phyloP scores from a whole-genome alignment of 2,113 vertebrate genomes.

The Silurus asotus region DNA sequence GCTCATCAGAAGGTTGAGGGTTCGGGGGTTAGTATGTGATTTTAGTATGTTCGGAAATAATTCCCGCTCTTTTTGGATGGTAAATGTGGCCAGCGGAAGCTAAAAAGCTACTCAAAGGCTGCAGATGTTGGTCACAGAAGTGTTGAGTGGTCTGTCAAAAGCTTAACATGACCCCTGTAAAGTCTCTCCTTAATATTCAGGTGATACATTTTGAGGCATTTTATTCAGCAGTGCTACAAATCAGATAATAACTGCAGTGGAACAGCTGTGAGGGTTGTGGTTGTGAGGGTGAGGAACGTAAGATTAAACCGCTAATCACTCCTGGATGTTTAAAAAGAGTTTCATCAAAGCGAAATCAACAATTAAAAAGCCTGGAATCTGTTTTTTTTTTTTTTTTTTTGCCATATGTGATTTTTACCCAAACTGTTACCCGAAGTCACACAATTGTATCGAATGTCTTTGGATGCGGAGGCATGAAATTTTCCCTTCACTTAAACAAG shows the following conservation, averaged over 20 bases:
- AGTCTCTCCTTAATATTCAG: not conserved
- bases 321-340: not conserved
- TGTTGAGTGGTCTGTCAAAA: not conserved
- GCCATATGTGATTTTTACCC: no score
- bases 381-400: not conserved
- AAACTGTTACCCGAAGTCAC: no score
- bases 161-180: not conserved
- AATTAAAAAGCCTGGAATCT: constrained; percentile 2
- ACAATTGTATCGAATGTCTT: no score
- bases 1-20: no score
- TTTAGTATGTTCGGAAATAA: no score
- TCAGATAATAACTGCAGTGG: not conserved
- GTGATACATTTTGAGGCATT: not conserved
- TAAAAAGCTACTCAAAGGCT: no score
- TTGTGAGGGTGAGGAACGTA: not conserved
- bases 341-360: constrained; percentile 6
- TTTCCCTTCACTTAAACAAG: no score
- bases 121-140: no score
- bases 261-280: not conserved
- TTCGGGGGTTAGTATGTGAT: no score
- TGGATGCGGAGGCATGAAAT: no score
- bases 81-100: no score
- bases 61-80: no score
- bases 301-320: not conserved
- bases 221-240: not conserved